Percentiles rank a stretch among this genome's conserved stretches.
Conservation (phyloP, 1,140 invertebrate species). For the Glomeris maerens region DNA sequence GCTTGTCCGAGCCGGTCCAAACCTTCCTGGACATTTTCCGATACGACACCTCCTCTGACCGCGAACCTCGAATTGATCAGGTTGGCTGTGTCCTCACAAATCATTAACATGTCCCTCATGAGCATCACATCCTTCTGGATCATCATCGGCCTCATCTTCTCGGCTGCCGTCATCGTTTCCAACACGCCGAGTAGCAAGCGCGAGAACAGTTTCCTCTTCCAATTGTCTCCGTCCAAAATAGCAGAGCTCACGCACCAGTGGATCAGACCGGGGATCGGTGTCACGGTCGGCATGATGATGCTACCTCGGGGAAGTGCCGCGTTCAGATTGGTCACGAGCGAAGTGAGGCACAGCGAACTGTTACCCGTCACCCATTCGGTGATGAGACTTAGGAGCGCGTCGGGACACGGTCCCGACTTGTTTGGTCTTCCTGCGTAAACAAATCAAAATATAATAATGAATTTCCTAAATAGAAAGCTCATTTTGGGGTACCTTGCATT, state of each 20-base stretch:
- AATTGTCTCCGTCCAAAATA: neutral
- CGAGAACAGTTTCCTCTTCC: constrained; percentile 8
- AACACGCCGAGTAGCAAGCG: constrained; percentile 13
- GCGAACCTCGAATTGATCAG: neutral
- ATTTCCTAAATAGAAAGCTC: too few species aligned
- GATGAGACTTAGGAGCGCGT: constrained; percentile 47
- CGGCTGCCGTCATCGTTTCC: constrained; percentile 16
- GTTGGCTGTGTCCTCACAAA: constrained; percentile 6
- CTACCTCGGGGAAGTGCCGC: constrained; percentile 53
- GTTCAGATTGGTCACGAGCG: constrained; percentile 44
- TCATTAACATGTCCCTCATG: neutral
- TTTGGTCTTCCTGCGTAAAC: too few species aligned
- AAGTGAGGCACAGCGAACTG: constrained; percentile 49
- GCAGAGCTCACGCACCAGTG: constrained; percentile 45
- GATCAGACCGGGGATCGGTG: constrained; percentile 60
- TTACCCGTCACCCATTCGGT: constrained; percentile 51
- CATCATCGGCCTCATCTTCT: constrained; percentile 6
- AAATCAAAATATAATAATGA: too few species aligned
- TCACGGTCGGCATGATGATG: constrained; percentile 64
- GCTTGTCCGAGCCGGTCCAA: constrained; percentile 60
- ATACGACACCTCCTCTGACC: neutral
- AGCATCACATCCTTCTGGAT: constrained; percentile 15
- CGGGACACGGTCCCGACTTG: too few species aligned
- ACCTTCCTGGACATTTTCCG: constrained; percentile 21
- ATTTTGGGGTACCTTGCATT: too few species aligned